phyloP scores from a whole-genome alignment of 2,113 vertebrate species.

The Scomber scombrus region DNA sequence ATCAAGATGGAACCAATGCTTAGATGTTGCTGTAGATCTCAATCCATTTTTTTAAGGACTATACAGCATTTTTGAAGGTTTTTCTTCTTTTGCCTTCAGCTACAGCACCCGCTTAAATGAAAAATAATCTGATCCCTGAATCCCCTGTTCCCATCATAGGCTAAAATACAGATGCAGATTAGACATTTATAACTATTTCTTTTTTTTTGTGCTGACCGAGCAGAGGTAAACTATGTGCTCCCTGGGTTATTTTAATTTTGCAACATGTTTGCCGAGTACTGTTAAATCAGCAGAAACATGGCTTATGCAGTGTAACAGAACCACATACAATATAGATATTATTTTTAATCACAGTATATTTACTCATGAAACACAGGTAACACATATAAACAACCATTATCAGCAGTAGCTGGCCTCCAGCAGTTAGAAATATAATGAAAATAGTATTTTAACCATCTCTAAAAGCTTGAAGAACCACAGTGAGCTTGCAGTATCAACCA shows the following conservation, averaged over 20 bases:
- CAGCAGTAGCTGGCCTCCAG: neutral
- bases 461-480: neutral
- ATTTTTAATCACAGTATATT: neutral
- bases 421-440: neutral
- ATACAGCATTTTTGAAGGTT: neutral
- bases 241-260: neutral
- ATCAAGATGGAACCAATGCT: constrained; percentile 1
- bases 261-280: neutral
- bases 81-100: neutral
- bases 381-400: neutral
- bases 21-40: constrained; percentile 2
- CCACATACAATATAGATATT: neutral
- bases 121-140: neutral
- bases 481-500: neutral
- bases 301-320: neutral
- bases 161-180: neutral
- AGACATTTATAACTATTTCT: neutral
- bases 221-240: neutral
- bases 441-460: neutral
- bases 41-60: constrained; percentile 6
- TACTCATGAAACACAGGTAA: neutral
- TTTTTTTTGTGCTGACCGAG: neutral
- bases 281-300: neutral
- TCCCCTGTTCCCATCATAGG: neutral
- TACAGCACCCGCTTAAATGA: neutral